A percentile compares a stretch with the other conserved stretches of the same genome.
phyloP scores from a whole-genome alignment of 2,888 invertebrate species.

The Yponomeuta plumbellus region DNA sequence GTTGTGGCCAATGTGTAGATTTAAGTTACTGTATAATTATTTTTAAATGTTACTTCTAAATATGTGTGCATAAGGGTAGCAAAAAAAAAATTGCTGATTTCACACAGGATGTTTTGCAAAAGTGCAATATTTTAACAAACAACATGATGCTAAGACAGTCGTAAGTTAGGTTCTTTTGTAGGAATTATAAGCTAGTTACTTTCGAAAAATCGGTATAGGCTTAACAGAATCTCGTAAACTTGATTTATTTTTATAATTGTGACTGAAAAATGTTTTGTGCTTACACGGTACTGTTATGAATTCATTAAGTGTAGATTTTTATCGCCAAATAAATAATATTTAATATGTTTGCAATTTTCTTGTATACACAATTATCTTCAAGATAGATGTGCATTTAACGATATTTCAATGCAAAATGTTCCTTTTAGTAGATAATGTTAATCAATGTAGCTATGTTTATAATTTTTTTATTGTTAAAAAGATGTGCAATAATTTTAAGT shows the following conservation, averaged over 20 bases:
- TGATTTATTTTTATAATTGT: neutral
- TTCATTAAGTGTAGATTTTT: neutral
- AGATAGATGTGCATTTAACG: neutral
- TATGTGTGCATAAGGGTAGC: neutral
- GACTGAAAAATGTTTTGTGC: neutral
- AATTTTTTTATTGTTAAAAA: neutral
- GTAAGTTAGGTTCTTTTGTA: too few species aligned
- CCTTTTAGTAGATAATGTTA: neutral
- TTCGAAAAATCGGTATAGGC: neutral
- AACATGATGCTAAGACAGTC: too few species aligned
- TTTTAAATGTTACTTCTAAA: too few species aligned
- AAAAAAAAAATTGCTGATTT: neutral
- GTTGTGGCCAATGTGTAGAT: slow-evolving; percentile 3
- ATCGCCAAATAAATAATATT: neutral
- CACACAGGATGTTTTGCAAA: neutral
- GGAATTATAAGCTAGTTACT: neutral
- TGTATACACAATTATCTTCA: neutral
- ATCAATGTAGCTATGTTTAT: neutral
- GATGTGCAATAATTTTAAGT: slow-evolving; percentile 7
- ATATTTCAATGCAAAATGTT: neutral
- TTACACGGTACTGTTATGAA: too few species aligned
- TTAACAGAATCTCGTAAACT: neutral
- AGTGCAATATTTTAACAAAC: too few species aligned
- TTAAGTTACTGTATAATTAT: neutral
- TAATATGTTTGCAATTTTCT: slow-evolving; percentile 1